Percentiles rank a stretch among this genome's conserved stretches.
Evolutionary conservation across 2,113 vertebrate genomes (phyloP).

Genomic region (Chascanopsetta lugubris): DNA sequence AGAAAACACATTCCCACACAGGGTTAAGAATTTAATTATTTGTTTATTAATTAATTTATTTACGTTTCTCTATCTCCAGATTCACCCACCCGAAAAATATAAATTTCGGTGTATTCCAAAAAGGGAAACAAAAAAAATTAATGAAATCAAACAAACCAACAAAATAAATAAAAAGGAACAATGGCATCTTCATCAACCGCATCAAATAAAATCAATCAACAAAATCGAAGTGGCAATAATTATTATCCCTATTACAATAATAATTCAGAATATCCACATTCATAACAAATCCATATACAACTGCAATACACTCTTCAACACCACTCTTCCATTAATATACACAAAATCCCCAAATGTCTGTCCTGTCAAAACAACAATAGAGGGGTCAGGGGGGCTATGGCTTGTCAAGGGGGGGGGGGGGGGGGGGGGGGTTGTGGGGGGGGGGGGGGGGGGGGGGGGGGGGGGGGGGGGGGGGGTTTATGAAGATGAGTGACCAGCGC

Average conservation of each 20-base stretch:
- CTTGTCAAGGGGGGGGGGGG: constrained; percentile 83
- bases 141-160: constrained; percentile 43
- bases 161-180: constrained; percentile 59
- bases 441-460: no score
- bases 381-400: constrained; percentile 77
- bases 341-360: constrained; percentile 82
- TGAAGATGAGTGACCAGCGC: constrained; percentile 73
- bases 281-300: constrained; percentile 85
- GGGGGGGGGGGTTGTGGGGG: no score
- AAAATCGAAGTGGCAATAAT: constrained; percentile 82
- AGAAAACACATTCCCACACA: constrained; percentile 50
- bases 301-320: constrained; percentile 83
- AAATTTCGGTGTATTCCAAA: constrained; percentile 82
- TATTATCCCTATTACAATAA: constrained; percentile 83
- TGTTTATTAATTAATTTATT: constrained; percentile 83
- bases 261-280: constrained; percentile 86
- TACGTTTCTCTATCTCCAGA: constrained; percentile 83
- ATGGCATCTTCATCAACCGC: constrained; percentile 76
- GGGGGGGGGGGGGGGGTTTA: no score
- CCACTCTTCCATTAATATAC: constrained; percentile 85
- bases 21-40: constrained; percentile 81
- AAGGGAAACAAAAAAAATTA: constrained; percentile 45
- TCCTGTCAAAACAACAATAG: constrained; percentile 80
- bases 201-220: constrained; percentile 78
- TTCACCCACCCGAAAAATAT: constrained; percentile 85